Percentiles rank a stretch among this genome's conserved stretches.
These are phyloP conservation scores for Crotophaga sulcirostris DNA, from an alignment of 2,113 vertebrate species.

Conservation along the genomic window DNA sequence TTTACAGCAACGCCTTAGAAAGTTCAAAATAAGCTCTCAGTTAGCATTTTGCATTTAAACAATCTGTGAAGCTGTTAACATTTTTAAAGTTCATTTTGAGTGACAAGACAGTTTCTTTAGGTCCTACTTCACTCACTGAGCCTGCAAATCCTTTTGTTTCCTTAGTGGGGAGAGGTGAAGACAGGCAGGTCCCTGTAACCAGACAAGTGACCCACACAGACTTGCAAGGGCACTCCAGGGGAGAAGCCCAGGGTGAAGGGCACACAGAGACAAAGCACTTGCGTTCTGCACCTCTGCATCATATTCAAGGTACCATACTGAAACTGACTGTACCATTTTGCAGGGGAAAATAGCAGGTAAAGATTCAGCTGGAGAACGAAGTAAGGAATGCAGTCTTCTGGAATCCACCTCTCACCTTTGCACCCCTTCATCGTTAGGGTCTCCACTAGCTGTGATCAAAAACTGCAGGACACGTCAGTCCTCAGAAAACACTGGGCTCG, in stretches of 20 bases:
- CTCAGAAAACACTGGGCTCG: rapidly evolving
- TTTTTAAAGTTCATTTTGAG: background rate
- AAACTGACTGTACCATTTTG: background rate
- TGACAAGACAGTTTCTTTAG: background rate
- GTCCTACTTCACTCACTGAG: background rate
- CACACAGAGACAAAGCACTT: background rate
- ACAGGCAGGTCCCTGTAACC: background rate
- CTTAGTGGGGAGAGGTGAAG: background rate
- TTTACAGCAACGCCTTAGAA: background rate
- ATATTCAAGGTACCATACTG: background rate
- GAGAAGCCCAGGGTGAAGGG: background rate
- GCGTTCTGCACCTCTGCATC: background rate
- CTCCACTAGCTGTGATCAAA: background rate
- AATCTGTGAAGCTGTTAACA: background rate
- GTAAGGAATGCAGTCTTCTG: background rate
- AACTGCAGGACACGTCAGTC: background rate
- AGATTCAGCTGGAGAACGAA: background rate
- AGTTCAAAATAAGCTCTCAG: background rate
- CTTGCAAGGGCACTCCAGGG: background rate
- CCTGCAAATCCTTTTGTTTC: background rate
- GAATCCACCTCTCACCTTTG: background rate
- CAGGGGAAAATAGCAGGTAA: background rate
- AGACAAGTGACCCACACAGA: background rate
- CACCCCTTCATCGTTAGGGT: background rate
- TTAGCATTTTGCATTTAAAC: background rate